A percentile compares a stretch with the other conserved stretches of the same genome.
These are phyloP conservation scores for Ceratothoa steindachneri DNA, from an alignment of 2,888 invertebrate species.

Conservation along the genomic window DNA sequence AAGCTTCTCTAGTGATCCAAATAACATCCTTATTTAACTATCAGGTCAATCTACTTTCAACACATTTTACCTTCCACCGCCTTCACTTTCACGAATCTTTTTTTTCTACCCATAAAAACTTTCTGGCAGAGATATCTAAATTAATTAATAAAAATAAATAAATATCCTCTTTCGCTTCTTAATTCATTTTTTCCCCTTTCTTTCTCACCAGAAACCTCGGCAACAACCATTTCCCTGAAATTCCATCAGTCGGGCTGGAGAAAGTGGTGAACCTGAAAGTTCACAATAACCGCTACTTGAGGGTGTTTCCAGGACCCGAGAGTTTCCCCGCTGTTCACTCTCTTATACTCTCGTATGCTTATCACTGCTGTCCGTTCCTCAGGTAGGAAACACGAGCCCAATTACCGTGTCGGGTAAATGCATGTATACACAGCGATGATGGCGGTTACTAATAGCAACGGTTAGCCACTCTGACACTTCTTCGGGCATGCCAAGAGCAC, in stretches of 20 bases:
- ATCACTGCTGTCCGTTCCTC: conserved; percentile 90
- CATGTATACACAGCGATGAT: no score
- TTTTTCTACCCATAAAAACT: background rate
- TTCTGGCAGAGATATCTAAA: conserved; percentile 3
- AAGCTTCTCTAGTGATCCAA: no score
- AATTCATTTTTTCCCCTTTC: conserved; percentile 10
- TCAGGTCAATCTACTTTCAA: no score
- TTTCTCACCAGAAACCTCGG: conserved; percentile 67
- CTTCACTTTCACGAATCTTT: background rate
- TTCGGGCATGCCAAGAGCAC: no score
- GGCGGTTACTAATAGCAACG: no score
- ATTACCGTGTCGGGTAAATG: no score
- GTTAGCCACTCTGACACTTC: no score
- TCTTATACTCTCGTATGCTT: conserved; percentile 84
- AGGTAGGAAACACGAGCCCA: no score
- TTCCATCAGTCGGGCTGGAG: conserved; percentile 77
- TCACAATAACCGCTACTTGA: conserved; percentile 81
- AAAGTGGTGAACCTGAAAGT: conserved; percentile 79
- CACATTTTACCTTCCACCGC: no score
- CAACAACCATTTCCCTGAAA: conserved; percentile 75
- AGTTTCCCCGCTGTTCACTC: conserved; percentile 80
- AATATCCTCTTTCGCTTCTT: background rate
- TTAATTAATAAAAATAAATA: conserved; percentile 11
- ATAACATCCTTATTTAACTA: background rate
- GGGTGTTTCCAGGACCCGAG: conserved; percentile 81